Evolutionary conservation across 2,888 invertebrate genomes (phyloP).

Genomic region (Dysmachus trigonus): DNA sequence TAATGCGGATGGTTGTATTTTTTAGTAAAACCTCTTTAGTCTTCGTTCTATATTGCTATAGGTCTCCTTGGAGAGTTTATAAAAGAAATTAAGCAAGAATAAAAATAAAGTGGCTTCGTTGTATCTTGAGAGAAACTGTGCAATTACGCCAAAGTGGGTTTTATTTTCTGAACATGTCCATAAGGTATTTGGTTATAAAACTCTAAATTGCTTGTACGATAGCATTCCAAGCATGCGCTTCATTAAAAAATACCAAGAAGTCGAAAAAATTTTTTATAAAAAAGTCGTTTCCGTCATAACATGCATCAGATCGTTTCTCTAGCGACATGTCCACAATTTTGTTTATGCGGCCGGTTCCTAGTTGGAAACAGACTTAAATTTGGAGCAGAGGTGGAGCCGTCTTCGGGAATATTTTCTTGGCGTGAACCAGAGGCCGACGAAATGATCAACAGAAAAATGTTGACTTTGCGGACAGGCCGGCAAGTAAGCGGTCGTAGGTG

Average conservation of each 20-base stretch:
- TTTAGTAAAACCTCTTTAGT: background rate
- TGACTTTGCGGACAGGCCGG: background rate
- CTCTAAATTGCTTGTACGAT: background rate
- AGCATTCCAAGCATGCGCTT: background rate
- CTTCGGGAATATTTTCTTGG: background rate
- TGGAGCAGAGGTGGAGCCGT: background rate
- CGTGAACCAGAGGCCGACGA: background rate
- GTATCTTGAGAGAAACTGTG: background rate
- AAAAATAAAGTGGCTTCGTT: background rate
- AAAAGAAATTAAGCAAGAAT: background rate
- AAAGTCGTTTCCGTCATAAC: background rate
- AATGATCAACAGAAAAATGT: background rate
- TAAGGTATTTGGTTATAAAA: background rate
- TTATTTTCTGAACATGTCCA: background rate
- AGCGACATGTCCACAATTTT: background rate
- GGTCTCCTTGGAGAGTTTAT: background rate
- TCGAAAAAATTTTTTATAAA: background rate
- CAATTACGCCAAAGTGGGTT: background rate
- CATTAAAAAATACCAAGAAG: background rate
- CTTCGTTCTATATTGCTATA: background rate
- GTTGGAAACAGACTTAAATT: conserved; percentile 26
- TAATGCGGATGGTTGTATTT: no score
- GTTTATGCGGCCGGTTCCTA: background rate
- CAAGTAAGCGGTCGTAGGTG: background rate
- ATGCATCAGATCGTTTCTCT: background rate